Conservation (phyloP, 2,888 invertebrate species). For the Zelleria hepariella region DNA sequence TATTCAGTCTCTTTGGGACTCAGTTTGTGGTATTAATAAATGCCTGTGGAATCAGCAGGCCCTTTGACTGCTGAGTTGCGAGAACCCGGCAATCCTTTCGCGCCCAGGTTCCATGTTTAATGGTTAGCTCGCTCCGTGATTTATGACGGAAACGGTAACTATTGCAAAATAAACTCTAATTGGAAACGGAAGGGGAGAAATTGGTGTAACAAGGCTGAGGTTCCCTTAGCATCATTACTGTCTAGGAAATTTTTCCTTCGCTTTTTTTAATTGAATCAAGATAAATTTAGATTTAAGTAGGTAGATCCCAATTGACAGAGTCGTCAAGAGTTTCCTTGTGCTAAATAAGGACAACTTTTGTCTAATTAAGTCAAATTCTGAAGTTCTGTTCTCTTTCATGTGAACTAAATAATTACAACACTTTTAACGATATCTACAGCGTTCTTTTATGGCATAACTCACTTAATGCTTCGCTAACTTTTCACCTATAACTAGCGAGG, state of each 20-base stretch:
- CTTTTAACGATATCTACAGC: constrained; percentile 42
- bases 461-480: too few species aligned
- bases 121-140: too few species aligned
- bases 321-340: background rate
- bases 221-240: background rate
- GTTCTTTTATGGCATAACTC: constrained; percentile 29
- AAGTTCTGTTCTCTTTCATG: constrained; percentile 7
- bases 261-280: background rate
- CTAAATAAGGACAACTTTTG: background rate
- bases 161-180: too few species aligned
- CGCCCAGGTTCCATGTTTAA: too few species aligned
- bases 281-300: background rate
- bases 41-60: background rate
- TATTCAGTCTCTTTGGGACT: constrained; percentile 9
- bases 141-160: too few species aligned
- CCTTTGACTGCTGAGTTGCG: background rate
- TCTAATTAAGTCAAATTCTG: background rate
- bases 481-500: too few species aligned
- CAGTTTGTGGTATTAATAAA: constrained; percentile 9
- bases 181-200: too few species aligned
- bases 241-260: background rate
- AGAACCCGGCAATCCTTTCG: background rate
- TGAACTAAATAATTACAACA: constrained; percentile 24
- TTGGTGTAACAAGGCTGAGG: too few species aligned
- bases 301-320: background rate